A percentile compares a stretch with the other conserved stretches of the same genome.
These are phyloP conservation scores for Micronisus gabar DNA, from an alignment of 2,113 vertebrate species.

Conservation along the genomic window DNA sequence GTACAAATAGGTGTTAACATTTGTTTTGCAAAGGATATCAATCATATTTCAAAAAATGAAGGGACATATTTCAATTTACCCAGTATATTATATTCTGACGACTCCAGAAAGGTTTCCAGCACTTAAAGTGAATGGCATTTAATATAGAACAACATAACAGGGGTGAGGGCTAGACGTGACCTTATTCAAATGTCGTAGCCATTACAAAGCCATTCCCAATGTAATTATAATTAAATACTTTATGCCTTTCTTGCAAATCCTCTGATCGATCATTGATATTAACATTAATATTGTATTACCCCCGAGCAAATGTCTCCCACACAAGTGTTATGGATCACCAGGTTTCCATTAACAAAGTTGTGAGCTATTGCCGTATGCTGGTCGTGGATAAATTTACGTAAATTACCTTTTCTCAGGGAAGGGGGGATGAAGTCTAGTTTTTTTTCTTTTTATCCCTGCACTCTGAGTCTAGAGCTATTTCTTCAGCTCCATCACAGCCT, in stretches of 20 bases:
- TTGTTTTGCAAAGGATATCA: conserved; percentile 89
- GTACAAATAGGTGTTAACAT: conserved; percentile 71
- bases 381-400: conserved; percentile 79
- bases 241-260: conserved; percentile 95
- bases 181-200: conserved; percentile 94
- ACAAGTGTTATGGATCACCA: conserved; percentile 90
- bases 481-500: not conserved
- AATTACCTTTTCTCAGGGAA: conserved; percentile 80
- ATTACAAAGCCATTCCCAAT: conserved; percentile 73
- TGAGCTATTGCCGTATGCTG: conserved; percentile 74
- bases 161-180: conserved; percentile 91
- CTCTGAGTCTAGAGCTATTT: not conserved
- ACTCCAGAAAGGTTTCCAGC: conserved; percentile 83
- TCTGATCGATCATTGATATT: conserved; percentile 92
- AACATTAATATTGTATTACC: conserved; percentile 88
- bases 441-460: not conserved
- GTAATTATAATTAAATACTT: conserved; percentile 97
- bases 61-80: conserved; percentile 95
- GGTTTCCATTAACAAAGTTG: conserved; percentile 94
- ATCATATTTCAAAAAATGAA: conserved; percentile 85
- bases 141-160: conserved; percentile 91
- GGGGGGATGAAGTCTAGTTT: conserved; percentile 20
- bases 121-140: conserved; percentile 98
- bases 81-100: conserved; percentile 81
- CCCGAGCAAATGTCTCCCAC: conserved; percentile 87